Evolutionary conservation across 2,113 vertebrate species (phyloP), one percentile per base, ranked within the genome.

Genomic region (Hiodon alosoides): DNA sequence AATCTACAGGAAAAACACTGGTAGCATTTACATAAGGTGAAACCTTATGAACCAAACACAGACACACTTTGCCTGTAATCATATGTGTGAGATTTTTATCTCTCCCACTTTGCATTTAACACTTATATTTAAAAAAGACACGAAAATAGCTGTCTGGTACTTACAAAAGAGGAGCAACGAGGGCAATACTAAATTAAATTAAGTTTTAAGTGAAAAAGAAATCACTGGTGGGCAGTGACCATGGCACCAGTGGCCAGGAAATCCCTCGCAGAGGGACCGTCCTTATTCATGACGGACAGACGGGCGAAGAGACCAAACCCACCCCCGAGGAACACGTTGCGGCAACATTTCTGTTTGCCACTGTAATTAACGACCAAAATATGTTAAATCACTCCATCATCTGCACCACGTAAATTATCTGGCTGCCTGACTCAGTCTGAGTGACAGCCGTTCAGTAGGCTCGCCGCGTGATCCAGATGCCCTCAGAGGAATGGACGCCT

Each of bases 351-450:
- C 66, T 59, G 9, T 59, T 67, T 70, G 16, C 46, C 14, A n/a
- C 4, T 8, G 31, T 77, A 69, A 77, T 77, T 77, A 77, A 72
- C 67, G 76, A 72, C 62, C 76, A 53, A 57, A 64, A 17, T 69
- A 69, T 5, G 51, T 62, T 17, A 47, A 77, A 72, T 67, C 76
- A 48, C 69, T 77, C 62, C 69, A 77, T 77, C 76, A 67, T 77
- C 61, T 66, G 3, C 70, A 5, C 55, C 16, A 72, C 67, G 76
- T 77, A 77, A 72, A 77, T 77, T 13, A 67, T 77, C 53, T 16
- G 51, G 31, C 76, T 66, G 76, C 67, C 76, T 72, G 7, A n/a
- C 6, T 2, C 8, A 54, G 69, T 64, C 55, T 66, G 69, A 71
- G 47, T 55, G 55, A 58, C 31, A n/a, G 53, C 13, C 53, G 59